Base-by-base conservation (phyloP, 2,113 vertebrate species). In the Ptilonorhynchus violaceus region DNA sequence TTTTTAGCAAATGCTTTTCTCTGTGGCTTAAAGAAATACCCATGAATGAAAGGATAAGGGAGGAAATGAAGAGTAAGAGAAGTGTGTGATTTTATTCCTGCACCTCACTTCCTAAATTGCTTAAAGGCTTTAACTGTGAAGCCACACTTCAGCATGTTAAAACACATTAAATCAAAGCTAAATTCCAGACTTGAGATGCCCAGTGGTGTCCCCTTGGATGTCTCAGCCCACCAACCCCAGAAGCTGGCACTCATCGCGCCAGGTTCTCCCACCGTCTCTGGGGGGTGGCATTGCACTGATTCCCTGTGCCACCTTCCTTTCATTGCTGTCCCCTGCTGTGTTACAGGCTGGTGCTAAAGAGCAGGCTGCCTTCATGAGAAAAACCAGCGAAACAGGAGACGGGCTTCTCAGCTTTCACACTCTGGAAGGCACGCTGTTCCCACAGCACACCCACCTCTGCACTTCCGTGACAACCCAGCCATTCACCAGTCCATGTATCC, bases 391-490 rank as follows among this genome's bases (percentile, higher is more conserved):
- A 76, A 37, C 13, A 52, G 56, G 73, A 46, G n/a, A 52, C 39
- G 19, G 16, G 17, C 20, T 66, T 82, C 53, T 60, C 49, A 79
- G 55, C 46, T 44, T 33, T 35, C 41, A 21, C 11, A 46, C 15
- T 4, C 16, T 62, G 69, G 31, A 58, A 50, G n/a, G 14, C 25
- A 28, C 0, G 0, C 14, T 18, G 20, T 27, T 46, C 27, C 23
- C 33, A 30, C 50, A 49, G 66, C 75, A 62, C 22, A 33, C 5
- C 6, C 35, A 9, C 27, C 24, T 73, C 46, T 0, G 1, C 2
- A 3, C 7, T 3, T 17, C 60, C 47, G 56, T 28, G 31, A 37
- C 75, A 72, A 15, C 10, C 12, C 62, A 25, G 42, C 10, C 5
- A 10, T 5, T 28, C 59, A 2, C 31, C 27, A 53, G 67, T 4